Percentiles rank a stretch among this genome's conserved stretches.
Evolutionary conservation across 1,140 invertebrate genomes (phyloP).

Genomic region (Drosophila lowei): DNA sequence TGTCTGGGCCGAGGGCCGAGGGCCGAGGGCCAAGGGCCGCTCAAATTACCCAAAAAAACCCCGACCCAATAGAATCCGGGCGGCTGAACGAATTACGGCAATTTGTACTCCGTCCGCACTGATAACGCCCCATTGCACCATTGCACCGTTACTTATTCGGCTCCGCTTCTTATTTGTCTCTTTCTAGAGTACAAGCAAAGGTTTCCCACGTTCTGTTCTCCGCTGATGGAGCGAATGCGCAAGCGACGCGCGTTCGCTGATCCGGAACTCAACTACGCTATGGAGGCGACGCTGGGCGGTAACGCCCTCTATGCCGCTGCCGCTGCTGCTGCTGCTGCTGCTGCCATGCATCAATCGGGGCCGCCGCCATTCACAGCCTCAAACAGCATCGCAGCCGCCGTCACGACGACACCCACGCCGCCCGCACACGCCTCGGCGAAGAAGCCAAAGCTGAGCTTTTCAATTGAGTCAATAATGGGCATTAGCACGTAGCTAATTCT

Average conservation of each 20-base stretch:
- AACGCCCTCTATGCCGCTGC: constrained; percentile 68
- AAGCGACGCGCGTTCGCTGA: constrained; percentile 85
- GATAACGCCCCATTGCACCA: constrained; percentile 14
- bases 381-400: constrained; percentile 26
- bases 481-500: constrained; percentile 70
- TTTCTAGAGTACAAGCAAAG: constrained; percentile 75
- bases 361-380: constrained; percentile 49
- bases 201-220: constrained; percentile 78
- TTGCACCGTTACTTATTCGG: constrained; percentile 10
- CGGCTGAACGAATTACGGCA: constrained; percentile 27
- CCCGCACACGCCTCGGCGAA: constrained; percentile 28
- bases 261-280: constrained; percentile 84
- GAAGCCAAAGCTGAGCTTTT: constrained; percentile 85
- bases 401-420: constrained; percentile 21
- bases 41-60: constrained; percentile 23
- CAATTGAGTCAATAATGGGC: constrained; percentile 86
- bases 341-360: constrained; percentile 40
- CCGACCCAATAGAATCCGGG: not conserved
- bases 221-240: constrained; percentile 84
- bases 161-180: not conserved
- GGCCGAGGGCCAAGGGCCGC: not conserved
- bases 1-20: not conserved
- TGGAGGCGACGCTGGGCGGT: constrained; percentile 68
- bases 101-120: constrained; percentile 28
- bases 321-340: constrained; percentile 30